Percentiles rank a stretch among this genome's conserved stretches.
phyloP scores from a whole-genome alignment of 92 coral and sea anemone species.

The Heteractis magnifica region DNA sequence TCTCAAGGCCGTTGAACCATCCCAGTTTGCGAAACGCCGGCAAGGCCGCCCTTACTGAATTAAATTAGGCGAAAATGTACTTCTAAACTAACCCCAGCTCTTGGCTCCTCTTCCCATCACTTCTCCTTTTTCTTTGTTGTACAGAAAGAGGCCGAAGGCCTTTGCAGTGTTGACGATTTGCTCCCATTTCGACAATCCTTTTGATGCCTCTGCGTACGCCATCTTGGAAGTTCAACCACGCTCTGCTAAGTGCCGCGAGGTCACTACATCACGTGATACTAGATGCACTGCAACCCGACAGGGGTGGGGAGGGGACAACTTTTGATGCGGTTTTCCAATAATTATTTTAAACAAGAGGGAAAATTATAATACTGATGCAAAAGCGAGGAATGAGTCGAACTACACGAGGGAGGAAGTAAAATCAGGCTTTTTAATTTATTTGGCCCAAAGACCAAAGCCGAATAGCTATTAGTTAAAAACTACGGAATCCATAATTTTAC shows the following conservation, averaged over 20 bases:
- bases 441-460: too few relatives aligned
- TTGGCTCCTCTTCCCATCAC: slow-evolving; percentile 87
- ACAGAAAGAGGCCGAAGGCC: slow-evolving; percentile 67
- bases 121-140: slow-evolving; percentile 74
- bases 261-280: slow-evolving; percentile 61
- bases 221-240: slow-evolving; percentile 87
- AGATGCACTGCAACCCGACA: slow-evolving; percentile 4
- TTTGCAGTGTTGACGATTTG: slow-evolving; percentile 36
- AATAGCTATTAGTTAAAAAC: too few relatives aligned
- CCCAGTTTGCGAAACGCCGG: slow-evolving; percentile 42
- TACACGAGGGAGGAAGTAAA: too few relatives aligned
- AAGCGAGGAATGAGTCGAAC: too few relatives aligned
- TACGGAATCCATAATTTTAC: too few relatives aligned
- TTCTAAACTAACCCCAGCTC: slow-evolving; percentile 86
- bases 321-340: background rate
- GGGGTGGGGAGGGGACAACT: slow-evolving; percentile 36
- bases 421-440: too few relatives aligned
- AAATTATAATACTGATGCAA: too few relatives aligned
- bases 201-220: slow-evolving; percentile 91
- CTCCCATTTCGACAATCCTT: slow-evolving; percentile 76
- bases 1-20: slow-evolving; percentile 11
- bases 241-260: slow-evolving; percentile 38
- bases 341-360: background rate
- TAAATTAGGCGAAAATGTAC: background rate
- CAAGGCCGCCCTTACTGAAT: slow-evolving; percentile 29